Evolutionary conservation across 2,888 invertebrate species (phyloP).

Genomic region (Eristalis intricaria): DNA sequence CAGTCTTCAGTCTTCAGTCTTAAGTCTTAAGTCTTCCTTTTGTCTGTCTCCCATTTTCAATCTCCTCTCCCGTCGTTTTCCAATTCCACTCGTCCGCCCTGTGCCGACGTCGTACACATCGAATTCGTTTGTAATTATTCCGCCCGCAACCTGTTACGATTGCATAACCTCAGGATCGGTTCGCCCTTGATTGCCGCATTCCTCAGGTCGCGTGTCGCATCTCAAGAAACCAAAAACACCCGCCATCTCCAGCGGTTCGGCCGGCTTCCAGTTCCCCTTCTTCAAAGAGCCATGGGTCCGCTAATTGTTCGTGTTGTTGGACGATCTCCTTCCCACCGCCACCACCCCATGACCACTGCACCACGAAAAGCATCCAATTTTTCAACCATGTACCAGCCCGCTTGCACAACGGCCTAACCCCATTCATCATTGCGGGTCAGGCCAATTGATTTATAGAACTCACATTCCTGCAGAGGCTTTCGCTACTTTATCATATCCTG

Average conservation of each 20-base stretch:
- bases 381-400: conserved; percentile 27
- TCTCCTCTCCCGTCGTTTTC: neutral
- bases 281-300: conserved; percentile 45
- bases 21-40: neutral
- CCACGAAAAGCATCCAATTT: conserved; percentile 16
- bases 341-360: neutral
- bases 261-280: conserved; percentile 27
- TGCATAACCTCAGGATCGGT: neutral
- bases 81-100: neutral
- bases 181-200: neutral
- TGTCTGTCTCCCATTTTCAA: neutral
- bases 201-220: conserved; percentile 21
- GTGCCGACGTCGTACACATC: too few species aligned
- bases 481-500: conserved; percentile 58
- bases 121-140: neutral
- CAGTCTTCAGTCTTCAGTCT: neutral
- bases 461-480: conserved; percentile 38
- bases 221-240: neutral
- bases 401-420: conserved; percentile 20
- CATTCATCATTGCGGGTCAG: conserved; percentile 61
- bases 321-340: conserved; percentile 1
- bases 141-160: neutral
- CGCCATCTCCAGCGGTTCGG: neutral
- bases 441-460: conserved; percentile 63
- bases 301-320: conserved; percentile 58